These are phyloP conservation scores for Euwallacea similis DNA, from an alignment of 1,140 invertebrate species.

Conservation along the genomic window DNA sequence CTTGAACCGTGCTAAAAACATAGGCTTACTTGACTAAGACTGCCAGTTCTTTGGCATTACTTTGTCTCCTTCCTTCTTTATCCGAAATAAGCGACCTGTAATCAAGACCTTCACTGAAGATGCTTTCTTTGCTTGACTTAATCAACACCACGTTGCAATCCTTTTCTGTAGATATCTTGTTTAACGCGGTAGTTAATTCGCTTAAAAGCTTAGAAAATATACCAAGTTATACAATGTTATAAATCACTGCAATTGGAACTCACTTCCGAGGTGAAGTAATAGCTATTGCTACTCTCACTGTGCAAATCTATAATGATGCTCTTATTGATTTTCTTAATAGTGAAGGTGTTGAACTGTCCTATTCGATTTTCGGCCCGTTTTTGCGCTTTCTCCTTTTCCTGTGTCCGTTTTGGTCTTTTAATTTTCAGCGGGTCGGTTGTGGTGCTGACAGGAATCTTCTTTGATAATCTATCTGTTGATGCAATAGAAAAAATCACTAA, in stretches of 20 bases:
- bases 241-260: background rate
- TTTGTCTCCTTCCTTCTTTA: slow-evolving; percentile 62
- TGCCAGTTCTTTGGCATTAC: slow-evolving; percentile 61
- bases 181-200: slow-evolving; percentile 64
- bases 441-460: background rate
- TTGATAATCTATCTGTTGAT: too few relatives aligned
- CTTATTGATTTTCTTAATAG: slow-evolving; percentile 63
- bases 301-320: slow-evolving; percentile 55
- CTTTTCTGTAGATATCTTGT: slow-evolving; percentile 62
- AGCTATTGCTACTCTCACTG: slow-evolving; percentile 21
- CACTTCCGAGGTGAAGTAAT: slow-evolving; percentile 41
- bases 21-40: slow-evolving; percentile 63
- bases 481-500: too few relatives aligned
- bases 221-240: background rate
- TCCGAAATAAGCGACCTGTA: slow-evolving; percentile 63
- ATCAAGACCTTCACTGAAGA: slow-evolving; percentile 75
- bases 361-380: slow-evolving; percentile 44
- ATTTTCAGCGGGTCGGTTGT: slow-evolving; percentile 2
- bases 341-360: slow-evolving; percentile 64
- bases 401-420: slow-evolving; percentile 13
- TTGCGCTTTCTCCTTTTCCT: slow-evolving; percentile 29
- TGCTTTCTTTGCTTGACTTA: slow-evolving; percentile 60
- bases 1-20: slow-evolving; percentile 10
- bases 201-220: slow-evolving; percentile 60
- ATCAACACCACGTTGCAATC: slow-evolving; percentile 67